These are phyloP conservation scores for Montipora sp. DNA, from an alignment of 64 coral and sea anemone genomes.

Conservation along the genomic window DNA sequence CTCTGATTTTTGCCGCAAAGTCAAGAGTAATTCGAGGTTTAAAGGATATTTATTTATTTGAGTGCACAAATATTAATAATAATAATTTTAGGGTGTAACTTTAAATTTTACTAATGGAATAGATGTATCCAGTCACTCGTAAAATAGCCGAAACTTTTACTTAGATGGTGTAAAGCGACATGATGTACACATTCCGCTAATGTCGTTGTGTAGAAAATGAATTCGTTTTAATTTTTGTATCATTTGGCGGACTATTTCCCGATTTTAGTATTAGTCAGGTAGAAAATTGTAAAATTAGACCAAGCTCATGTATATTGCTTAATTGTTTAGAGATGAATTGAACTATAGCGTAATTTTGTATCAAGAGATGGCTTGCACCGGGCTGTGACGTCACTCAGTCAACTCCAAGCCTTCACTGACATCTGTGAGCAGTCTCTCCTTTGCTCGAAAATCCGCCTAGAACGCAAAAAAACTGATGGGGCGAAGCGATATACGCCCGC, in stretches of 20 bases:
- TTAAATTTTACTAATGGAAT: not conserved
- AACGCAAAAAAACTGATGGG: too few relatives aligned
- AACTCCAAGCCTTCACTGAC: too few relatives aligned
- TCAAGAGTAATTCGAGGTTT: not conserved
- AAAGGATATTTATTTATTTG: constrained; percentile 37
- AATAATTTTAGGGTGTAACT: not conserved
- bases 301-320: not conserved
- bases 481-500: too few relatives aligned
- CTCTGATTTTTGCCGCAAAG: not conserved
- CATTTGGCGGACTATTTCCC: not conserved
- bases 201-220: not conserved
- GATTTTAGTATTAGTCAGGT: not conserved
- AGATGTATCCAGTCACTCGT: not conserved
- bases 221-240: constrained; percentile 26
- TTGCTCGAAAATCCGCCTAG: too few relatives aligned
- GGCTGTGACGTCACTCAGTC: too few relatives aligned
- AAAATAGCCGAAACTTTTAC: not conserved
- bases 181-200: not conserved
- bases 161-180: not conserved
- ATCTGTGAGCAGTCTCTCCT: too few relatives aligned
- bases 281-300: not conserved
- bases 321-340: not conserved
- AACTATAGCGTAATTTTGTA: not conserved
- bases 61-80: not conserved
- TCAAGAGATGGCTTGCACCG: not conserved